phyloP scores from a whole-genome alignment of 2,797 vertebrate genomes.

The Semotilus atromaculatus region DNA sequence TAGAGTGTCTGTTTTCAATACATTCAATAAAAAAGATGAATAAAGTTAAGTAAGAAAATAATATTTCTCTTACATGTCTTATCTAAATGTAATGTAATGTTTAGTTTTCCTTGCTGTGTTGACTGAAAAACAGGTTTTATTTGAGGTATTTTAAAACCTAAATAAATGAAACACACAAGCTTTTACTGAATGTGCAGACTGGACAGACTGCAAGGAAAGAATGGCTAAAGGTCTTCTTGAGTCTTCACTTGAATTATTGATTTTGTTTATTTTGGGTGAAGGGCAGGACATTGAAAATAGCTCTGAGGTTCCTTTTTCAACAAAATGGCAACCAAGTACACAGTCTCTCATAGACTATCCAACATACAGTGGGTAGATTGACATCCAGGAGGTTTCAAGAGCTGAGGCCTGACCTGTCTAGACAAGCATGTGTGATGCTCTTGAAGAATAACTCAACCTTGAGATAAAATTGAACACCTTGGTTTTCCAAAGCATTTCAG shows the following conservation, averaged over 20 bases:
- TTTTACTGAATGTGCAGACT: neutral
- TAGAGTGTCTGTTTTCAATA: too few relatives aligned
- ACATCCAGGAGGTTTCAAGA: neutral
- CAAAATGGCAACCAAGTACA: neutral
- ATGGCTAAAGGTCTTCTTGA: neutral
- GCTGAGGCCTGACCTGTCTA: neutral
- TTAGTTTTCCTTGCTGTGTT: neutral
- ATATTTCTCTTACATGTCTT: too few relatives aligned
- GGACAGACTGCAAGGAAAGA: neutral
- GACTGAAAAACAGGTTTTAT: neutral
- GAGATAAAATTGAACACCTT: neutral
- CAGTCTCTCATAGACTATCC: neutral
- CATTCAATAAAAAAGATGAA: too few relatives aligned
- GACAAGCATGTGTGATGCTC: neutral
- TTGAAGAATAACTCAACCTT: neutral
- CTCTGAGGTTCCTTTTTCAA: slow-evolving; percentile 4
- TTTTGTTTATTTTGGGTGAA: slow-evolving; percentile 35
- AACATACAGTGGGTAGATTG: neutral
- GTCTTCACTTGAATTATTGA: slow-evolving; percentile 27
- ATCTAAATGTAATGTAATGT: too few relatives aligned
- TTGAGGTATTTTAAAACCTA: too few relatives aligned
- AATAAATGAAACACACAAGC: neutral
- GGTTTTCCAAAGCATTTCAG: neutral
- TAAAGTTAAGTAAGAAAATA: too few relatives aligned
- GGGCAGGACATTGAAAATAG: slow-evolving; percentile 21